These are phyloP conservation scores for Papilio aristodemus DNA, from an alignment of 1,140 invertebrate species.

Conservation along the genomic window DNA sequence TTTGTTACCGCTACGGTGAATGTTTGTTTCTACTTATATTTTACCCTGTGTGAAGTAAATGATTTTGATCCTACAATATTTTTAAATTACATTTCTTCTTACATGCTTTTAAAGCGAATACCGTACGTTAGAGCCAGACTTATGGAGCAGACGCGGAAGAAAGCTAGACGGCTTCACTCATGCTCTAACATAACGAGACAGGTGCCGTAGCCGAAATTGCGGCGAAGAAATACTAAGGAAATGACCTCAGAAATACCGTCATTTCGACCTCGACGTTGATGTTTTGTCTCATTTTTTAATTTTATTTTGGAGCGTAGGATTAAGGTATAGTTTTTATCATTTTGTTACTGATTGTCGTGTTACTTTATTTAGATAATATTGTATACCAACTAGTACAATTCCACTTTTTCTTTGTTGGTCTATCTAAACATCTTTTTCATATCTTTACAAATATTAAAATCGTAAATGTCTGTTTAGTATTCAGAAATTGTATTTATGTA, in stretches of 20 bases:
- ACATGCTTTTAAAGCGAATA: not conserved
- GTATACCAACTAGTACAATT: too few species aligned
- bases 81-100: not conserved
- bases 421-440: not conserved
- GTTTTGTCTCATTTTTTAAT: not conserved
- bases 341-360: too few species aligned
- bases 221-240: constrained; percentile 15
- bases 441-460: not conserved
- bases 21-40: too few species aligned
- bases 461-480: constrained; percentile 2
- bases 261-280: not conserved
- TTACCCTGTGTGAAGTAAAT: too few species aligned
- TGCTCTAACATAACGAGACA: constrained; percentile 19
- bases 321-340: not conserved
- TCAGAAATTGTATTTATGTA: not conserved
- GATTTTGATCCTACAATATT: too few species aligned
- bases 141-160: not conserved
- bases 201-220: constrained; percentile 19
- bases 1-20: constrained; percentile 4
- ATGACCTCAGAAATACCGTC: constrained; percentile 9
- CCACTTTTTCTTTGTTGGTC: not conserved
- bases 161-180: constrained; percentile 15
- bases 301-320: not conserved
- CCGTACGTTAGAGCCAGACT: constrained; percentile 5
- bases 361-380: too few species aligned